Conservation (phyloP, 2,888 invertebrate genomes). For the Chirona hameri region DNA sequence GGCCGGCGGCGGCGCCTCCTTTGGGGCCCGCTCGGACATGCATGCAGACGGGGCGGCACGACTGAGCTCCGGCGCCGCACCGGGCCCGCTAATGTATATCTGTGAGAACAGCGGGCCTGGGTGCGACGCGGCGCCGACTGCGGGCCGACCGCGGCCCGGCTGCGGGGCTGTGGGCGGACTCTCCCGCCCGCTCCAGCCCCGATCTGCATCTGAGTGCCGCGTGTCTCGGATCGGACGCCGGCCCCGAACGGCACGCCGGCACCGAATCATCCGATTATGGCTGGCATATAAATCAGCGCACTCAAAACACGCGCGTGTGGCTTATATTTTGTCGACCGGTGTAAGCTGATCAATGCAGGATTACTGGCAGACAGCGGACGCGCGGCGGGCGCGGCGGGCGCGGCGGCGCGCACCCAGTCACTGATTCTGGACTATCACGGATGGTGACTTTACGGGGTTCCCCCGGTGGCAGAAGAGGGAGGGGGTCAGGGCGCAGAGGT, state of each 20-base stretch:
- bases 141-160: no score
- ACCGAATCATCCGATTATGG: slow-evolving; percentile 6
- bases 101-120: background rate
- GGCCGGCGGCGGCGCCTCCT: background rate
- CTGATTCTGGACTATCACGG: background rate
- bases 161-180: no score
- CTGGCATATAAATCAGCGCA: slow-evolving; percentile 13
- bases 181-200: no score
- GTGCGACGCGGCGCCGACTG: no score
- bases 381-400: background rate
- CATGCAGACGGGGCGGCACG: background rate
- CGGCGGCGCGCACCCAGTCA: background rate
- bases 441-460: no score
- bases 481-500: no score
- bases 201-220: background rate
- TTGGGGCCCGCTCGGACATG: background rate
- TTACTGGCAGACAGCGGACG: background rate
- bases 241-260: background rate
- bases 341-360: slow-evolving; percentile 22
- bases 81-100: background rate
- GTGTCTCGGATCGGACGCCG: background rate
- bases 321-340: background rate
- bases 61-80: background rate
- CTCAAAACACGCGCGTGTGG: slow-evolving; percentile 27
- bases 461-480: no score